Evolutionary conservation across 2,888 invertebrate species (phyloP), one percentile per base, ranked within the genome.

Genomic region (Chrysomela aeneicollis): DNA sequence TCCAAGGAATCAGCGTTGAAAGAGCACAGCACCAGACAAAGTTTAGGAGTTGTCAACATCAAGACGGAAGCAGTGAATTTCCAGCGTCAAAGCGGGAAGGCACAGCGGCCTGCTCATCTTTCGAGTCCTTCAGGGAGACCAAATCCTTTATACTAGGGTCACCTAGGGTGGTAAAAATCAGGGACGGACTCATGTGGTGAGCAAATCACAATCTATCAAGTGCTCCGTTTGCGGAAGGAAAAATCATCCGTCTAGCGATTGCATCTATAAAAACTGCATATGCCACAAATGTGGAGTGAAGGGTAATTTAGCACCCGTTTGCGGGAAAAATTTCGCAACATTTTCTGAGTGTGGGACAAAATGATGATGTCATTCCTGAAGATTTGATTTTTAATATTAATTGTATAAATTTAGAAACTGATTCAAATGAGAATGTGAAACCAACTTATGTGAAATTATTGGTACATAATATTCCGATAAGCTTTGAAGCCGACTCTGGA

Each of bases 1-100:
- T 32, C 61, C 12, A 64, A 64, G 32, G 67, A 67, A 50, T 51
- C 67, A 6, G 47, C 64, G 4, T 35, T 67, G 4, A 49, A 51
- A 9, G 64, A 64, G 17, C 57, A 67, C 10, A 12, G 18, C 4
- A 10, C 42, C 17, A 46, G 59, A 26, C 53, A 61, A 30, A 57
- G 51, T 30, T n/a, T 54, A 2, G 66, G 46, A n/a, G 26, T 21
- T 9, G 26, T 26, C 26, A 21, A 35, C 10, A 30, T 59, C 8
- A 32, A 59, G 18, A 32, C 32, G 2, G 59, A 59, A 32, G 19
- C 59, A 18, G 59, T 59, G 12, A 12, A 59, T 32, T 59, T 50
- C 19, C 50, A 59, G 47, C 5, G 50, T 5, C 26, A n/a, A 22
- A 8, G 26, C 1, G 9, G 19, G 22, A 57, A 42, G 22, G 17